phyloP scores from a whole-genome alignment of 2,888 invertebrate species.

The Torymus tubicola region DNA sequence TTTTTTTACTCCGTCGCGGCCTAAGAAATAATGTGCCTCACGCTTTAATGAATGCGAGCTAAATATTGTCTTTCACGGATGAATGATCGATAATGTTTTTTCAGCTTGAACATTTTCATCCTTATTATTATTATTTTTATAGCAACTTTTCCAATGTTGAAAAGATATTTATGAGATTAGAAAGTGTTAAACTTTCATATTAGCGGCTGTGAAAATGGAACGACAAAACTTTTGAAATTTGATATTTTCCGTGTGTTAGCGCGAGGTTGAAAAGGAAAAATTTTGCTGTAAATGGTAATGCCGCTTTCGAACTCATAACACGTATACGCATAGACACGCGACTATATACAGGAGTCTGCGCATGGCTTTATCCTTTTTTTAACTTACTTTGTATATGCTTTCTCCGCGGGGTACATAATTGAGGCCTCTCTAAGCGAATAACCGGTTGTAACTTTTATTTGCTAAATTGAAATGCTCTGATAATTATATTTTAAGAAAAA shows the following conservation, averaged over 20 bases:
- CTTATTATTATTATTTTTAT: too few relatives aligned
- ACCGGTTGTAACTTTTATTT: conserved; percentile 52
- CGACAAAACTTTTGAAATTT: conserved; percentile 4
- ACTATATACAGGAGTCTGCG: too few relatives aligned
- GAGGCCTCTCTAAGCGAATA: conserved; percentile 50
- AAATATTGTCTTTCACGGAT: conserved; percentile 4
- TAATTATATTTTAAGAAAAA: conserved; percentile 49
- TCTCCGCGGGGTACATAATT: conserved; percentile 50
- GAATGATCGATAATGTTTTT: too few relatives aligned
- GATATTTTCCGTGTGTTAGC: conserved; percentile 10
- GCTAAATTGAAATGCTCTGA: conserved; percentile 54
- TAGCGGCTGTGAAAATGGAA: too few relatives aligned
- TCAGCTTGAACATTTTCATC: too few relatives aligned
- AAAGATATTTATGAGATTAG: too few relatives aligned
- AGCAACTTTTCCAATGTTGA: too few relatives aligned
- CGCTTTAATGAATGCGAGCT: conserved; percentile 7
- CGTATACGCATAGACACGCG: not conserved
- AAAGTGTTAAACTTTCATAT: too few relatives aligned
- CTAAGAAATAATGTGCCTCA: too few relatives aligned
- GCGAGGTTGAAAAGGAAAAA: conserved; percentile 14
- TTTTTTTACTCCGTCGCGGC: not conserved
- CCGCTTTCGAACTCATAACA: conserved; percentile 43
- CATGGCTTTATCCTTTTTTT: conserved; percentile 21
- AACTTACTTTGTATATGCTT: conserved; percentile 54
- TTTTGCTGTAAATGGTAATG: conserved; percentile 14